Conservation (phyloP, 2,113 vertebrate species). For the Erythrocercus mccallii region DNA sequence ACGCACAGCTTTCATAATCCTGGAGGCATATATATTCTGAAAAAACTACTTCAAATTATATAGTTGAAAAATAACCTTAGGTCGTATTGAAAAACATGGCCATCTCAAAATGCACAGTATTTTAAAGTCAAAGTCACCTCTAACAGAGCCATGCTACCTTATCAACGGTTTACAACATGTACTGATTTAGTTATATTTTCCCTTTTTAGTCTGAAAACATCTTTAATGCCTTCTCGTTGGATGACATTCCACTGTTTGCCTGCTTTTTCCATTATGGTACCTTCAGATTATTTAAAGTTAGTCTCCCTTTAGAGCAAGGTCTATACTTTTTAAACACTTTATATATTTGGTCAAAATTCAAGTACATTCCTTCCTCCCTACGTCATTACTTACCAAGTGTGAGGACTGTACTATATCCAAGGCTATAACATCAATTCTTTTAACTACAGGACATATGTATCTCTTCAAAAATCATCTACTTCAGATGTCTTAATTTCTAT, state of each 20-base stretch:
- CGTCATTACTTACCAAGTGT: neutral
- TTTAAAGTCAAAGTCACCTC: neutral
- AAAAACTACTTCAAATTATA: neutral
- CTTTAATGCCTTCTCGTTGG: neutral
- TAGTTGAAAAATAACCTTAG: neutral
- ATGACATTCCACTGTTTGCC: neutral
- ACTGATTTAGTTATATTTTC: neutral
- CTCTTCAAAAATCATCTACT: neutral
- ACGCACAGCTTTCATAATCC: neutral
- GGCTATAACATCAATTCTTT: neutral
- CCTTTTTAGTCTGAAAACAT: neutral
- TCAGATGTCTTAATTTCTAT: neutral
- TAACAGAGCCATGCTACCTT: neutral
- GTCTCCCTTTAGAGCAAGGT: neutral
- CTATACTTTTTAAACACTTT: neutral
- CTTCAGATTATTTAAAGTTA: neutral
- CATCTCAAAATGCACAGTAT: neutral
- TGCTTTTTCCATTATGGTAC: neutral
- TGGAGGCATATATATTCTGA: neutral
- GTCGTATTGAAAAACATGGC: neutral
- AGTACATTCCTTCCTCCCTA: constrained; percentile 17
- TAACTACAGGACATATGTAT: neutral
- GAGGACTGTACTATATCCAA: neutral
- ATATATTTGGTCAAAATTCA: constrained; percentile 31
- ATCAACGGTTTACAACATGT: neutral